These are phyloP conservation scores for Mythimna vitellina DNA, from an alignment of 2,888 invertebrate genomes.

Conservation along the genomic window DNA sequence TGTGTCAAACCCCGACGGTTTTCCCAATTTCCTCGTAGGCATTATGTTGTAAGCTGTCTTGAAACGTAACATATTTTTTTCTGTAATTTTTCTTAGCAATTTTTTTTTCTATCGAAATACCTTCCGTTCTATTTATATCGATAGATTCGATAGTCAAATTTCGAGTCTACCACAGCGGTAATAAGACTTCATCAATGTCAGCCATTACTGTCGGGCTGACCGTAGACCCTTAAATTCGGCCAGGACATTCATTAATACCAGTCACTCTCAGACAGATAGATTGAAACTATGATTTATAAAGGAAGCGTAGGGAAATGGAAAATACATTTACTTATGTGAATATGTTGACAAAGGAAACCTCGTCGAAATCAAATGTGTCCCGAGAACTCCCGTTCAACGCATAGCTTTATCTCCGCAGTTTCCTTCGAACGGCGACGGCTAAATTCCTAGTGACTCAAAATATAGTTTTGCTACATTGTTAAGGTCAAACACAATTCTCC, in stretches of 20 bases:
- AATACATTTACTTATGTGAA: conserved; percentile 17
- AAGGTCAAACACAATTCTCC: conserved; percentile 55
- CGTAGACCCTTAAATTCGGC: conserved; percentile 37
- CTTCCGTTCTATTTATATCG: conserved; percentile 13
- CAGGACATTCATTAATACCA: conserved; percentile 48
- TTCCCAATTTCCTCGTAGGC: neutral
- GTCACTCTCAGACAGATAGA: conserved; percentile 21
- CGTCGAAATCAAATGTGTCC: conserved; percentile 3
- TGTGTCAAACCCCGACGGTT: neutral
- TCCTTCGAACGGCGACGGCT: conserved; percentile 3
- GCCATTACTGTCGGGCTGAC: conserved; percentile 26
- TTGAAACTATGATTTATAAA: conserved; percentile 14
- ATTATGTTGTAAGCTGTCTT: no score
- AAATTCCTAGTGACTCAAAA: conserved; percentile 36
- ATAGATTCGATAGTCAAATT: conserved; percentile 29
- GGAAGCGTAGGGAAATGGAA: conserved; percentile 4
- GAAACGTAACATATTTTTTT: conserved; percentile 9
- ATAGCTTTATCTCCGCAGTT: conserved; percentile 19
- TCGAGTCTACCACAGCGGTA: conserved; percentile 24
- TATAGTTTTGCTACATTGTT: conserved; percentile 46
- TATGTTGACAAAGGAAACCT: conserved; percentile 22
- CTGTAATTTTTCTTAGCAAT: neutral
- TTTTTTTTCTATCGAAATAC: neutral
- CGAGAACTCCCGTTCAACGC: conserved; percentile 10
- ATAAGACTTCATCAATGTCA: conserved; percentile 51